Percentiles rank a stretch among this genome's conserved stretches.
These are phyloP conservation scores for Hippocampus guttulatus DNA, from an alignment of 2,113 vertebrate species.

Conservation along the genomic window DNA sequence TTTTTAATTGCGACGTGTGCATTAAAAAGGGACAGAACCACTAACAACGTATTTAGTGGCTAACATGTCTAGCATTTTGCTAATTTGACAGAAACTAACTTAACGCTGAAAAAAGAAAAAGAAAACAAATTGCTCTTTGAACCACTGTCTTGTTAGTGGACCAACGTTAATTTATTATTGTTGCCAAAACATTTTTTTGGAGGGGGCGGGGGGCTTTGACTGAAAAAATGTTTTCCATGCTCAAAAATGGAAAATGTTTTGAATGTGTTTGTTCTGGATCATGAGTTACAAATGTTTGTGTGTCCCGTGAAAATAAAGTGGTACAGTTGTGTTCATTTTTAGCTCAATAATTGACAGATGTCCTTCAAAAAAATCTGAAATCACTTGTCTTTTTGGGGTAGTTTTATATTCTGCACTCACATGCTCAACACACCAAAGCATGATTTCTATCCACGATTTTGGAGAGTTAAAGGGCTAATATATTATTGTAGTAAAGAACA, in stretches of 20 bases:
- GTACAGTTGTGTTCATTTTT: not conserved
- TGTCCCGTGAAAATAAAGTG: conserved; percentile 36
- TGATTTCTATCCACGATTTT: not conserved
- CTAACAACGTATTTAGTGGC: not conserved
- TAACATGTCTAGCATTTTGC: not conserved
- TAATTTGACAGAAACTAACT: not conserved
- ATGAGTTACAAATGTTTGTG: conserved; percentile 21
- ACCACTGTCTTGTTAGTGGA: conserved; percentile 67
- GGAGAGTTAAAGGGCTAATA: not conserved
- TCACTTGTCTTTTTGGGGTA: not conserved
- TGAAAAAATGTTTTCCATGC: not conserved
- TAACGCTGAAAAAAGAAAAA: not conserved
- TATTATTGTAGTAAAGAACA: no score
- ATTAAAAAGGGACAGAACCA: not conserved
- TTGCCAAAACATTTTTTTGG: not conserved
- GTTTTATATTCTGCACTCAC: not conserved
- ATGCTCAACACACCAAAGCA: not conserved
- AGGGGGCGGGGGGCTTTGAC: not conserved
- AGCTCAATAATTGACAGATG: not conserved
- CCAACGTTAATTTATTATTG: conserved; percentile 64
- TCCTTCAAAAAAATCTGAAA: not conserved
- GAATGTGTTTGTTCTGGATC: conserved; percentile 22
- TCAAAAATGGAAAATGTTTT: conserved; percentile 12
- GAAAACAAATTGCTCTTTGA: conserved; percentile 67
- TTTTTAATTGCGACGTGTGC: no score